phyloP scores from a whole-genome alignment of 2,888 invertebrate genomes.

The Cybosia mesomella region DNA sequence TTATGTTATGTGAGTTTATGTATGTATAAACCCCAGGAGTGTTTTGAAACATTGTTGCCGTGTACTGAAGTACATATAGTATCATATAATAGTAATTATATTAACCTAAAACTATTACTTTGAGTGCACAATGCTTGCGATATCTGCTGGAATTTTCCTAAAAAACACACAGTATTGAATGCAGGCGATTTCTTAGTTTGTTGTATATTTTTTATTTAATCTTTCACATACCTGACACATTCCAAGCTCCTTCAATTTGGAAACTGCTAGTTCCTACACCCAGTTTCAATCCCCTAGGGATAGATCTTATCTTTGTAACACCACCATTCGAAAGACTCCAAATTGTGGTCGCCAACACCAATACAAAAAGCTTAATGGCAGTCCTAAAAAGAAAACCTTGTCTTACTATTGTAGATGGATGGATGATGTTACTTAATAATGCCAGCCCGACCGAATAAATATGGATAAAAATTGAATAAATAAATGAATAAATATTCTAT shows the following conservation, averaged over 20 bases:
- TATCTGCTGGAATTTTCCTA: background rate
- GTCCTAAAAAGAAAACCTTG: background rate
- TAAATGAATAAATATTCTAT: too few species aligned
- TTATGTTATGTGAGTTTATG: too few species aligned
- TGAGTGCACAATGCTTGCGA: background rate
- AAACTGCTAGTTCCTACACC: background rate
- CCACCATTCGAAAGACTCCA: background rate
- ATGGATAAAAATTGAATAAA: too few species aligned
- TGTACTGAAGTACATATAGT: background rate
- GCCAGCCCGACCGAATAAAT: too few species aligned
- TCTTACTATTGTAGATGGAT: background rate
- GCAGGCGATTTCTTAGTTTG: background rate
- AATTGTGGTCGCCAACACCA: background rate
- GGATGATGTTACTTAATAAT: background rate
- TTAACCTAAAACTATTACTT: background rate
- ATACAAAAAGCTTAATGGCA: background rate
- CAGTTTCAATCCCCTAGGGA: background rate
- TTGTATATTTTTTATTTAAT: background rate
- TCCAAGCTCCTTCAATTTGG: slow-evolving; percentile 6
- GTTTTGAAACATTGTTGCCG: background rate
- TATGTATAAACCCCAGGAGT: too few species aligned
- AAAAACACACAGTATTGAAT: background rate
- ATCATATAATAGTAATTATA: background rate
- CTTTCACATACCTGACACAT: background rate
- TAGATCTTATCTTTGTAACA: background rate